A percentile compares a stretch with the other conserved stretches of the same genome.
Conservation (phyloP, 2,113 vertebrate genomes). For the Theropithecus gelada region DNA sequence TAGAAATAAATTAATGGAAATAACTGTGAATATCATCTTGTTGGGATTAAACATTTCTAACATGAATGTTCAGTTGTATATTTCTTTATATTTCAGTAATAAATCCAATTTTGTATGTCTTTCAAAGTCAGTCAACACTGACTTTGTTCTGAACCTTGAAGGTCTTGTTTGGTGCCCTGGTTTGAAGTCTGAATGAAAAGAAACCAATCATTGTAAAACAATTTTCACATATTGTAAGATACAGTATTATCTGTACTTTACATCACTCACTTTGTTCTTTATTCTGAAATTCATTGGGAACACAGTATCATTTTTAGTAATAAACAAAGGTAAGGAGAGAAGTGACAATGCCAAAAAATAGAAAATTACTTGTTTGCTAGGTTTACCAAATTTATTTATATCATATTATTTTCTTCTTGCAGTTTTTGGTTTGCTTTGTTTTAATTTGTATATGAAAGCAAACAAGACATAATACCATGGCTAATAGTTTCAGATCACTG, state of each 20-base stretch:
- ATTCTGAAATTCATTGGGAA: not conserved
- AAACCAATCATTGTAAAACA: slow-evolving; percentile 71
- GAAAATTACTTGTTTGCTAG: not conserved
- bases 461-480: not conserved
- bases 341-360: not conserved
- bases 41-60: slow-evolving; percentile 78
- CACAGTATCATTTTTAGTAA: not conserved
- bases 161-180: slow-evolving; percentile 63
- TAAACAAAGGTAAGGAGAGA: not conserved
- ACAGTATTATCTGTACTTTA: not conserved
- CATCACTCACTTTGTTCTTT: not conserved
- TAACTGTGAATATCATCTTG: slow-evolving; percentile 73
- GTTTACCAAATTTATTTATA: not conserved
- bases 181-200: slow-evolving; percentile 76
- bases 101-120: slow-evolving; percentile 26
- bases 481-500: not conserved
- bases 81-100: slow-evolving; percentile 77
- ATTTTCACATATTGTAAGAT: slow-evolving; percentile 57
- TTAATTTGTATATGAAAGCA: not conserved
- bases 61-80: slow-evolving; percentile 62
- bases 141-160: slow-evolving; percentile 67
- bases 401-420: not conserved
- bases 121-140: slow-evolving; percentile 51
- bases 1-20: slow-evolving; percentile 58
- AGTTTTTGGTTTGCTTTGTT: not conserved